phyloP scores from a whole-genome alignment of 2,797 vertebrate species.

The Rhinoraja longicauda region DNA sequence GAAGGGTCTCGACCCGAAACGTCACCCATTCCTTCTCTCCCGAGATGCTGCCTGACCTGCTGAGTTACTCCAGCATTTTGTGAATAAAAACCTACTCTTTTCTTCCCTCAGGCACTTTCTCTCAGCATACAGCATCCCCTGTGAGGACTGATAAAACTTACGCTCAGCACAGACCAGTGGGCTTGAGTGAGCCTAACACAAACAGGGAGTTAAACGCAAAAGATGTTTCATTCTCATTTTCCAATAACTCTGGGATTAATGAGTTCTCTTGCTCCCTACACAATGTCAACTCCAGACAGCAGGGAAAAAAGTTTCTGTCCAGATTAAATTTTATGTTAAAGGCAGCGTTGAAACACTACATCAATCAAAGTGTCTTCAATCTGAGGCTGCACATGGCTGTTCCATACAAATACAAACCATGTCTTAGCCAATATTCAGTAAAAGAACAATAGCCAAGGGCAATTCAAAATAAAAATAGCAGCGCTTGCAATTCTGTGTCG shows the following conservation, averaged over 20 bases:
- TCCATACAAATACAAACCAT: slow-evolving; percentile 76
- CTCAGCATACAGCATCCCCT: not conserved
- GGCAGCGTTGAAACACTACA: slow-evolving; percentile 76
- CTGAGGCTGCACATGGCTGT: slow-evolving; percentile 67
- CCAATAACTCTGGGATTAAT: slow-evolving; percentile 73
- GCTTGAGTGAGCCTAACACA: not conserved
- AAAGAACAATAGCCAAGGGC: slow-evolving; percentile 49
- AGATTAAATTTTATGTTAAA: slow-evolving; percentile 98
- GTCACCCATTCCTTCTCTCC: too few relatives aligned
- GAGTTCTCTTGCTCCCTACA: slow-evolving; percentile 85
- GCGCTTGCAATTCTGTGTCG: not conserved
- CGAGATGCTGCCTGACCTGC: too few relatives aligned
- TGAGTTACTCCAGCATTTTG: too few relatives aligned
- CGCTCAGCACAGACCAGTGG: not conserved
- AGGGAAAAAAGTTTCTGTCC: slow-evolving; percentile 68
- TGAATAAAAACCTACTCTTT: not conserved
- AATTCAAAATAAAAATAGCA: slow-evolving; percentile 63
- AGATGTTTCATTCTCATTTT: slow-evolving; percentile 99
- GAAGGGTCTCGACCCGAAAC: too few relatives aligned
- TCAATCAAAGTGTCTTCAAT: slow-evolving; percentile 87
- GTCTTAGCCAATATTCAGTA: slow-evolving; percentile 73
- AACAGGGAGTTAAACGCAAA: slow-evolving; percentile 55
- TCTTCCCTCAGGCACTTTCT: not conserved
- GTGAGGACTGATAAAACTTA: not conserved
- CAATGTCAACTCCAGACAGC: slow-evolving; percentile 69